Conservation (phyloP, 1,140 invertebrate genomes). For the Trichonephila inaurata region DNA sequence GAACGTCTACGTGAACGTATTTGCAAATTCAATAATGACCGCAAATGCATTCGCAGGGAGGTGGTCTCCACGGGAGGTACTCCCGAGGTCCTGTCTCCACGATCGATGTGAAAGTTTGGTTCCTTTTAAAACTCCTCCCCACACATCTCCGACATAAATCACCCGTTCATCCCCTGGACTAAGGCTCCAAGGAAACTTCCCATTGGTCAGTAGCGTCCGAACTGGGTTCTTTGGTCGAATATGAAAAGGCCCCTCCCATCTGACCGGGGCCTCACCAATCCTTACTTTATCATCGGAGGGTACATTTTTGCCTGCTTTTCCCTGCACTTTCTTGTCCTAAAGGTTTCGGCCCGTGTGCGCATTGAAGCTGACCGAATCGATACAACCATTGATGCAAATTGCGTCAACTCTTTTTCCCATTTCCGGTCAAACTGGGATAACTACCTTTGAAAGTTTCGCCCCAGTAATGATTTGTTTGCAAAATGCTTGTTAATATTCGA, state of each 20-base stretch:
- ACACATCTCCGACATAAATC: conserved; percentile 69
- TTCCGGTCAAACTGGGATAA: conserved; percentile 34
- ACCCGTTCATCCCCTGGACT: conserved; percentile 69
- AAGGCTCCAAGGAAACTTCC: conserved; percentile 70
- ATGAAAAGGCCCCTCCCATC: conserved; percentile 75
- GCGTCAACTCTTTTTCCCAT: conserved; percentile 16
- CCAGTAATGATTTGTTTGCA: conserved; percentile 31
- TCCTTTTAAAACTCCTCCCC: conserved; percentile 76
- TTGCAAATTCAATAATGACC: conserved; percentile 77
- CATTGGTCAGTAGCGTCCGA: conserved; percentile 74
- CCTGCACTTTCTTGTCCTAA: conserved; percentile 39
- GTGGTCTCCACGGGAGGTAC: conserved; percentile 66
- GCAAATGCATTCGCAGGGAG: conserved; percentile 56
- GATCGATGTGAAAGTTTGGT: conserved; percentile 74
- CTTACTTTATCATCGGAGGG: conserved; percentile 52
- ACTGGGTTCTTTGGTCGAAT: conserved; percentile 67
- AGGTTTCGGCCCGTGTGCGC: not conserved
- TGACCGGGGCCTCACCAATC: conserved; percentile 51
- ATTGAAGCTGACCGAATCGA: conserved; percentile 34
- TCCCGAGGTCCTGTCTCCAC: conserved; percentile 62
- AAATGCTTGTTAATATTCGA: conserved; percentile 26
- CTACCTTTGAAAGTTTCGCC: conserved; percentile 26
- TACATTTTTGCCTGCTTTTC: conserved; percentile 37
- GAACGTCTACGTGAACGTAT: conserved; percentile 74
- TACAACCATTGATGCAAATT: conserved; percentile 33